Conservation (phyloP, 2,888 invertebrate genomes). For the Dusona sp. region DNA sequence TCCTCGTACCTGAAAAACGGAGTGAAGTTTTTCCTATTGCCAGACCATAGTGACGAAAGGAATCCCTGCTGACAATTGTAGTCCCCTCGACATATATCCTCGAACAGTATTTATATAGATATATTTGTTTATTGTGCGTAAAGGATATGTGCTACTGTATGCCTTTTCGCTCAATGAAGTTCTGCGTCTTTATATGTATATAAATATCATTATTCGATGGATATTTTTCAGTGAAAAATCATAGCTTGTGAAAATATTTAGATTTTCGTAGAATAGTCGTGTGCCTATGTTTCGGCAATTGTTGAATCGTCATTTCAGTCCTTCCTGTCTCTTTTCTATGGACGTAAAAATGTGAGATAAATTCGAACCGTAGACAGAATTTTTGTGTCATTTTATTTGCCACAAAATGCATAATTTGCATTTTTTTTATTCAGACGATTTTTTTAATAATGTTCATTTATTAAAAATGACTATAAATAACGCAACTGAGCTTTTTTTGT, state of each 20-base stretch:
- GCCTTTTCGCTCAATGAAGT: conserved; percentile 2
- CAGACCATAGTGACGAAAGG: conserved; percentile 49
- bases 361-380: background rate
- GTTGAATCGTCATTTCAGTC: background rate
- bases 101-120: background rate
- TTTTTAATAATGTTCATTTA: background rate
- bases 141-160: conserved; percentile 2
- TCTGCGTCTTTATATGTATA: background rate
- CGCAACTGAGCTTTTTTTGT: background rate
- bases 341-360: background rate
- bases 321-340: background rate
- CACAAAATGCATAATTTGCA: background rate
- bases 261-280: conserved; percentile 74
- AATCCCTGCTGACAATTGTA: conserved; percentile 45
- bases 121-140: conserved; percentile 1
- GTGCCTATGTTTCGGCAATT: conserved; percentile 31
- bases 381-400: background rate
- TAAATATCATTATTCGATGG: conserved; percentile 1
- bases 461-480: background rate
- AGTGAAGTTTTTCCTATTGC: conserved; percentile 26
- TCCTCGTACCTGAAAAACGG: conserved; percentile 58
- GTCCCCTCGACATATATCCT: conserved; percentile 35
- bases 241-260: conserved; percentile 79
- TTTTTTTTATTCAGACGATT: background rate
- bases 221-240: conserved; percentile 27